A percentile compares a stretch with the other conserved stretches of the same genome.
Evolutionary conservation across 2,888 invertebrate species (phyloP).

Genomic region (Blera fallax): DNA sequence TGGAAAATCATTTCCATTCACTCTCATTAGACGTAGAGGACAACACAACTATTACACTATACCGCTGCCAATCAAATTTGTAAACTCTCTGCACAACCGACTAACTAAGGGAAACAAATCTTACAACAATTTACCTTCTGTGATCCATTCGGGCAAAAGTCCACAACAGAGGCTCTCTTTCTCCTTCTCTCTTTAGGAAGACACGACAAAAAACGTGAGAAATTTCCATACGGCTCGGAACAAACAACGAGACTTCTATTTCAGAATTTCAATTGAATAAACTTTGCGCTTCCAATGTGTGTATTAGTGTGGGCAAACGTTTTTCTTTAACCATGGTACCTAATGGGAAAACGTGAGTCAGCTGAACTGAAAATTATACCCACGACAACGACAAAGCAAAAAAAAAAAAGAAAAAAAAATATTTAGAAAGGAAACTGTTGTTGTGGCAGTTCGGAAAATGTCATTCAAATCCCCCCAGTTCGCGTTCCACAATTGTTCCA

Average conservation of each 20-base stretch:
- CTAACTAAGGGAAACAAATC: conserved; percentile 29
- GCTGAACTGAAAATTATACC: conserved; percentile 62
- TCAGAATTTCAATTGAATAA: conserved; percentile 57
- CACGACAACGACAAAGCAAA: conserved; percentile 23
- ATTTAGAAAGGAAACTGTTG: conserved; percentile 67
- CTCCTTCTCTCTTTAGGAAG: conserved; percentile 19
- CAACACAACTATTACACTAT: conserved; percentile 12
- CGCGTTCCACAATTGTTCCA: conserved; percentile 5
- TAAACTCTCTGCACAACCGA: background rate
- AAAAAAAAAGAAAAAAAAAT: conserved; percentile 9
- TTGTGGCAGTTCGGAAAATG: conserved; percentile 48
- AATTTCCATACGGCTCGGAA: conserved; percentile 49
- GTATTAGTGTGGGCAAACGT: background rate
- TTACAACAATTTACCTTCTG: conserved; percentile 18
- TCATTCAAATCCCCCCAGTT: conserved; percentile 39
- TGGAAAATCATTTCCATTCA: conserved; percentile 18
- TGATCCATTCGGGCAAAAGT: conserved; percentile 39
- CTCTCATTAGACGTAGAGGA: background rate
- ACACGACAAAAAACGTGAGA: conserved; percentile 66
- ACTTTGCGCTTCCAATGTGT: conserved; percentile 31
- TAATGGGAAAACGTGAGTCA: conserved; percentile 69
- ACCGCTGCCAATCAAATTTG: conserved; percentile 46
- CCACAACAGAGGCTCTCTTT: background rate
- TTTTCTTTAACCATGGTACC: conserved; percentile 30
- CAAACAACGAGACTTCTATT: conserved; percentile 33